Percentiles rank a stretch among this genome's conserved stretches.
Evolutionary conservation across 2,113 vertebrate species (phyloP).

Genomic region (Smithornis capensis): DNA sequence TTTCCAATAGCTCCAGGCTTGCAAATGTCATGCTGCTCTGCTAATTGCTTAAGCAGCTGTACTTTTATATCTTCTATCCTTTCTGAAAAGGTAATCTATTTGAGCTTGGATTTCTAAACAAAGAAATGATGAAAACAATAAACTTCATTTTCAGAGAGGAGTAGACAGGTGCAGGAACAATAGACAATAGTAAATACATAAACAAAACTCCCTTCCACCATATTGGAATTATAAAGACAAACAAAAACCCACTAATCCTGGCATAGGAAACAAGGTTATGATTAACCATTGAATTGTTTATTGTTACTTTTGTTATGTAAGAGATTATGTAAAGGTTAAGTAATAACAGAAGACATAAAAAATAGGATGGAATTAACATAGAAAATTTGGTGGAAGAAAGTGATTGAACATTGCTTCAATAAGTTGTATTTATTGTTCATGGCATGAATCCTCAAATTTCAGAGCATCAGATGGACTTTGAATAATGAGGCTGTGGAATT

Average conservation of each 20-base stretch:
- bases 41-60: slow-evolving; percentile 49
- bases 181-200: not conserved
- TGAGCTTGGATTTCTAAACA: not conserved
- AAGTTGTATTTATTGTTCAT: not conserved
- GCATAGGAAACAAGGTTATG: not conserved
- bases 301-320: not conserved
- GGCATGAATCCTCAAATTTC: not conserved
- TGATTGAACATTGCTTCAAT: not conserved
- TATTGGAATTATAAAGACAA: not conserved
- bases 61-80: not conserved
- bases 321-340: not conserved
- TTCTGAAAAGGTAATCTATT: slow-evolving; percentile 2
- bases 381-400: not conserved
- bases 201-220: not conserved
- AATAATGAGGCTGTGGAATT: not conserved
- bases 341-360: not conserved
- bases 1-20: slow-evolving; percentile 40
- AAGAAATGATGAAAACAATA: not conserved
- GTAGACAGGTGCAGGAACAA: slow-evolving; percentile 8
- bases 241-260: not conserved
- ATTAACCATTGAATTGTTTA: not conserved
- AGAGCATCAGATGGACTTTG: not conserved
- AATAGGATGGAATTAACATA: not conserved
- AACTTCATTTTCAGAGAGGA: not conserved
- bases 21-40: not conserved